Conservation (phyloP, 2,888 invertebrate genomes). For the Lepeophtheirus nordmannii region DNA sequence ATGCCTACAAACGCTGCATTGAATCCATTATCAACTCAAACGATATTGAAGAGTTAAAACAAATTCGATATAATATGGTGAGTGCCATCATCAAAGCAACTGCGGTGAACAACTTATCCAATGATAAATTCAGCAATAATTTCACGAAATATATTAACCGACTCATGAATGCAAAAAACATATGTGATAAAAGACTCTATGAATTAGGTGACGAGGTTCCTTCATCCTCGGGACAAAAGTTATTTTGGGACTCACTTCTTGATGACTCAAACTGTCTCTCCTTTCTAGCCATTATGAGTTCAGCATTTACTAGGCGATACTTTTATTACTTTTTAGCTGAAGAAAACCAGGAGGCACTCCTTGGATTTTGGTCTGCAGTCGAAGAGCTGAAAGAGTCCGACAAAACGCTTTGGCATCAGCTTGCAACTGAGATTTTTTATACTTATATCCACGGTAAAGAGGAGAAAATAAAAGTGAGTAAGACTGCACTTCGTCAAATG, state of each 20-base stretch:
- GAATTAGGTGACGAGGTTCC: slow-evolving; percentile 48
- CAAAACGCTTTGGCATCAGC: slow-evolving; percentile 60
- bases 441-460: slow-evolving; percentile 66
- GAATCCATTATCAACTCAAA: slow-evolving; percentile 63
- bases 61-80: slow-evolving; percentile 69
- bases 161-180: slow-evolving; percentile 58
- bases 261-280: slow-evolving; percentile 45
- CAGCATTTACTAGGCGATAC: slow-evolving; percentile 60
- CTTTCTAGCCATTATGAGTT: slow-evolving; percentile 55
- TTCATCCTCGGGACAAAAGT: neutral
- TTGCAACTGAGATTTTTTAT: slow-evolving; percentile 80
- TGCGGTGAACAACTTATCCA: slow-evolving; percentile 70
- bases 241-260: neutral
- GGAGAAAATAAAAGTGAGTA: slow-evolving; percentile 65
- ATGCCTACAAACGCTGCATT: slow-evolving; percentile 34
- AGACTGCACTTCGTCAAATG: slow-evolving; percentile 35
- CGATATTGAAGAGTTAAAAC: slow-evolving; percentile 64
- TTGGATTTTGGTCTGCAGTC: slow-evolving; percentile 70
- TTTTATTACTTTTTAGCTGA: slow-evolving; percentile 65
- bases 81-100: slow-evolving; percentile 88
- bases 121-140: slow-evolving; percentile 57
- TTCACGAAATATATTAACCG: slow-evolving; percentile 68
- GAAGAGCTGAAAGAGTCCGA: slow-evolving; percentile 64
- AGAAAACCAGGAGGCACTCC: slow-evolving; percentile 62
- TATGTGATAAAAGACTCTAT: slow-evolving; percentile 59